Percentiles rank a stretch among this genome's conserved stretches.
phyloP scores from a whole-genome alignment of 2,888 invertebrate species.

The Morpho deidamia region DNA sequence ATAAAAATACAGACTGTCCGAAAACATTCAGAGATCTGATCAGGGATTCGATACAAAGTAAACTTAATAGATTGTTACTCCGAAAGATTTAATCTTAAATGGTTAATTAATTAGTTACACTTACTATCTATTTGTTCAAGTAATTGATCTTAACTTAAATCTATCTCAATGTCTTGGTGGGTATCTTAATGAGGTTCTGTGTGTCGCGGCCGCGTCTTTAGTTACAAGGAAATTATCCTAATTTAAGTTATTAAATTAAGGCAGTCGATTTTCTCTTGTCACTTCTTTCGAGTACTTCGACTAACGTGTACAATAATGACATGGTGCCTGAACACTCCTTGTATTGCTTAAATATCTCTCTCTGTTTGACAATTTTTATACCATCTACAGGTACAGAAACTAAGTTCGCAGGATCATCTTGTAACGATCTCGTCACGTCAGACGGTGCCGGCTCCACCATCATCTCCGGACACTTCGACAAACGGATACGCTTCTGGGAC shows the following conservation, averaged over 20 bases:
- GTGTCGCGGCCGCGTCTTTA: constrained; percentile 6
- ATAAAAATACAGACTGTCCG: no score
- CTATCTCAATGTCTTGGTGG: constrained; percentile 17
- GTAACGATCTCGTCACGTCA: constrained; percentile 96
- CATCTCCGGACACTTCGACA: constrained; percentile 99
- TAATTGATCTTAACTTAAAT: constrained; percentile 21
- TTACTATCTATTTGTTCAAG: constrained; percentile 16
- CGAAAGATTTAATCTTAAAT: constrained; percentile 7
- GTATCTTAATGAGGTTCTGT: constrained; percentile 18
- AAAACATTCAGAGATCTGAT: neutral
- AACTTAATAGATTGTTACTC: constrained; percentile 2
- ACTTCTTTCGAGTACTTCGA: constrained; percentile 11
- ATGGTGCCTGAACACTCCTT: constrained; percentile 3
- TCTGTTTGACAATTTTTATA: neutral
- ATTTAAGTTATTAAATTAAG: constrained; percentile 15
- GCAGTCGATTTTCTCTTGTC: constrained; percentile 19
- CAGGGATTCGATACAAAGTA: neutral
- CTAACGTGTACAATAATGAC: constrained; percentile 1
- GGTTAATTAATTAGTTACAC: constrained; percentile 21
- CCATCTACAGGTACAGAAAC: constrained; percentile 86
- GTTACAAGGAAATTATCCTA: constrained; percentile 9
- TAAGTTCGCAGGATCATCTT: constrained; percentile 97
- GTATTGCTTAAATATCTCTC: constrained; percentile 2
- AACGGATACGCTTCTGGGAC: constrained; percentile 98
- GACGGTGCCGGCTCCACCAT: constrained; percentile 92